Evolutionary conservation across 2,888 invertebrate species (phyloP).

Genomic region (Thera obeliscata): DNA sequence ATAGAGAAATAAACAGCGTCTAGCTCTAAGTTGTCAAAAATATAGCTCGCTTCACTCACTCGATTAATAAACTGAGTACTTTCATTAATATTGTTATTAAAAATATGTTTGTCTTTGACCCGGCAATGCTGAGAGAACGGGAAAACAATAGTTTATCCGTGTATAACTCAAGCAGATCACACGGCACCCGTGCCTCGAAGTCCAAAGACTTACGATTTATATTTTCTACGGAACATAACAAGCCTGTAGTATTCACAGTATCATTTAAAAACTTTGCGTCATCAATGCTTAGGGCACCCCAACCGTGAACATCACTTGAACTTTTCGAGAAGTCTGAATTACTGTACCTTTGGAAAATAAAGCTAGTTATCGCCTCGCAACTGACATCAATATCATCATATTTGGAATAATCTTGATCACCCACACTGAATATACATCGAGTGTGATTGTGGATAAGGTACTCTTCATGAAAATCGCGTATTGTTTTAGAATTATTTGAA

Average conservation of each 20-base stretch:
- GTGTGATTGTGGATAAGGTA: background rate
- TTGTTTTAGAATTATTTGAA: background rate
- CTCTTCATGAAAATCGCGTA: conserved; percentile 1
- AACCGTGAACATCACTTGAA: background rate
- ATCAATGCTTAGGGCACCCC: background rate
- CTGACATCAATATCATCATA: background rate
- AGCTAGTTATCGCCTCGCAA: conserved; percentile 11
- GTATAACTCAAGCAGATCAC: conserved; percentile 18
- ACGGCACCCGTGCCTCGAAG: background rate
- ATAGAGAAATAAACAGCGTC: too few species aligned
- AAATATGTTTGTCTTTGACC: conserved; percentile 1
- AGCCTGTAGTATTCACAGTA: background rate
- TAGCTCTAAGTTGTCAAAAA: background rate
- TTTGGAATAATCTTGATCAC: background rate
- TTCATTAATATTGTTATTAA: background rate
- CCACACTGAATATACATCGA: conserved; percentile 4
- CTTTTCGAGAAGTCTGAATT: background rate
- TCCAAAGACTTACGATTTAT: background rate
- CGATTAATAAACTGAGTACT: background rate
- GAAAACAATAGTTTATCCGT: background rate
- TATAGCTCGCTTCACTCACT: background rate
- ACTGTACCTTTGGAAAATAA: conserved; percentile 2
- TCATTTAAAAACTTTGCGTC: background rate
- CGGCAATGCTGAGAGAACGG: background rate
- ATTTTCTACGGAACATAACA: conserved; percentile 12